These are phyloP conservation scores for Nymphicus hollandicus DNA, from an alignment of 2,113 vertebrate species.

Conservation along the genomic window DNA sequence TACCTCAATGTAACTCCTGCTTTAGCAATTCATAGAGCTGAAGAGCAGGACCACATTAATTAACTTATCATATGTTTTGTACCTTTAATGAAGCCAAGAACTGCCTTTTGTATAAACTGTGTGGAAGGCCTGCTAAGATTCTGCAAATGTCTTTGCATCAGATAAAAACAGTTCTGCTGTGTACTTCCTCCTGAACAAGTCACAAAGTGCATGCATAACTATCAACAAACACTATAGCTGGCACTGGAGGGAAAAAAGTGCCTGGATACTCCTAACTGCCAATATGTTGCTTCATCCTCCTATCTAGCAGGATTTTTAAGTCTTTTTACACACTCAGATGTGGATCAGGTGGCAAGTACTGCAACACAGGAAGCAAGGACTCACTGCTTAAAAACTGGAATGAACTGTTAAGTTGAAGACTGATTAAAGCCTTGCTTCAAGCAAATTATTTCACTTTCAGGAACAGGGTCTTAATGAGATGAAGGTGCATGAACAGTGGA, in stretches of 20 bases:
- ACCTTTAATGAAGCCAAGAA: not conserved
- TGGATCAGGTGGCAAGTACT: not conserved
- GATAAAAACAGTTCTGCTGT: not conserved
- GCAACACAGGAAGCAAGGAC: not conserved
- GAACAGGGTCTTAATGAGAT: not conserved
- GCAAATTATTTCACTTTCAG: not conserved
- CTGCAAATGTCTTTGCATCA: not conserved
- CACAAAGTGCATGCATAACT: not conserved
- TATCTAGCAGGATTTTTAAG: not conserved
- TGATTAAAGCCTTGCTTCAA: constrained; percentile 5
- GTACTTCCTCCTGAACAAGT: not conserved
- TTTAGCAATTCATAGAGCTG: not conserved
- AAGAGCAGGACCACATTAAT: not conserved
- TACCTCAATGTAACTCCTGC: not conserved
- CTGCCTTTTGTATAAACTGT: not conserved
- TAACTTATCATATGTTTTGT: not conserved
- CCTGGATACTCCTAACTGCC: not conserved
- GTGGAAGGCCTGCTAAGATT: not conserved
- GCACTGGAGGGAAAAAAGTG: not conserved
- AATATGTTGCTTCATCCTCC: not conserved
- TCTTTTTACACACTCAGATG: not conserved
- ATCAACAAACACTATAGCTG: not conserved
- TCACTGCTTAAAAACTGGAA: not conserved
- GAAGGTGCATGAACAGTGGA: not conserved
- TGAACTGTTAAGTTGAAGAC: not conserved